Evolutionary conservation across 2,113 vertebrate species (phyloP).

Genomic region (Cariama cristata): DNA sequence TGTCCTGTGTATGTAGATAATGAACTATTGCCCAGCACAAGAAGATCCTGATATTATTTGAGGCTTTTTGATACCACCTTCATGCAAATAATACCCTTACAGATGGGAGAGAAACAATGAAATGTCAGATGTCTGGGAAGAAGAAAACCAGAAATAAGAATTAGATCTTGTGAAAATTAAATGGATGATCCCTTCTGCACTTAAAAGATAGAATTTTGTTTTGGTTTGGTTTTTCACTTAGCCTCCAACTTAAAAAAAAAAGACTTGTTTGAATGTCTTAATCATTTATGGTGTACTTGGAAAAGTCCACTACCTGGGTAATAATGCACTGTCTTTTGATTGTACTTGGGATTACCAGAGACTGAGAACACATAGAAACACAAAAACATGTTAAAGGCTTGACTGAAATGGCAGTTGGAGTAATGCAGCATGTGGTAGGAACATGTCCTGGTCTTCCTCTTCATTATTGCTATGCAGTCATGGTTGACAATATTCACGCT

Average conservation of each 20-base stretch:
- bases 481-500: neutral
- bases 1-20: conserved; percentile 22
- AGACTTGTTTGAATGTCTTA: neutral
- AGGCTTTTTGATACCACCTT: conserved; percentile 23
- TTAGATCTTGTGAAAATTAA: neutral
- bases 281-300: neutral
- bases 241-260: neutral
- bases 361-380: neutral
- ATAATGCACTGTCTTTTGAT: neutral
- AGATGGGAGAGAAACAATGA: neutral
- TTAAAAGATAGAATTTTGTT: neutral
- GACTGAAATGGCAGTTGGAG: neutral
- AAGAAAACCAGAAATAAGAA: conserved; percentile 7
- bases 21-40: conserved; percentile 17
- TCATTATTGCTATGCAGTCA: neutral
- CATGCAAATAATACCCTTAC: conserved; percentile 12
- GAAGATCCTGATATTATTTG: conserved; percentile 9
- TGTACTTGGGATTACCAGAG: neutral
- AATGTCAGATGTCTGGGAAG: conserved; percentile 2
- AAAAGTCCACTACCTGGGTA: neutral
- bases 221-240: neutral
- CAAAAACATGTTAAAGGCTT: neutral
- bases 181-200: neutral
- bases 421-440: neutral
- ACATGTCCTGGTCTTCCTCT: neutral